phyloP scores from a whole-genome alignment of 2,113 vertebrate species.

The Nestor notabilis region DNA sequence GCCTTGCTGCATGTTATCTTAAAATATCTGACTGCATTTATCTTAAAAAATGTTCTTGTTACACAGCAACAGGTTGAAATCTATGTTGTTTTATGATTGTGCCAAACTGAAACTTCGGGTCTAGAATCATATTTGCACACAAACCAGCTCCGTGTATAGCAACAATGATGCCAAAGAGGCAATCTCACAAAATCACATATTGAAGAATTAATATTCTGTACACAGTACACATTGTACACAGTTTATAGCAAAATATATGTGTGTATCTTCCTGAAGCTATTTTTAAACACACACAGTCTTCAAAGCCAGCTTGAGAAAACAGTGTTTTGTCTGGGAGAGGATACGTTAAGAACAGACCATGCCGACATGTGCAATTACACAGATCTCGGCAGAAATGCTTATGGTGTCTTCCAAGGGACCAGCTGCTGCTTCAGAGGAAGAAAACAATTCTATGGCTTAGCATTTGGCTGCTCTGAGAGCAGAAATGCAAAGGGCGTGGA shows the following conservation, averaged over 20 bases:
- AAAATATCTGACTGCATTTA: background rate
- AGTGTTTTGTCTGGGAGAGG: slow-evolving; percentile 63
- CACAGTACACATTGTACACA: slow-evolving; percentile 50
- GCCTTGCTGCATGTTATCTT: background rate
- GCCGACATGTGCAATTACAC: slow-evolving; percentile 59
- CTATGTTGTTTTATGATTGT: background rate
- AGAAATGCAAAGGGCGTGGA: slow-evolving; percentile 49
- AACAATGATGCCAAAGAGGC: background rate
- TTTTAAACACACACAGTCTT: slow-evolving; percentile 39
- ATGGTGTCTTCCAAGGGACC: slow-evolving; percentile 68
- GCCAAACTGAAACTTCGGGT: slow-evolving; percentile 30
- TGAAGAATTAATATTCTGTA: slow-evolving; percentile 66
- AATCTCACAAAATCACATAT: slow-evolving; percentile 21
- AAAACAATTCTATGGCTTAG: slow-evolving; percentile 50
- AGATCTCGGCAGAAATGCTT: slow-evolving; percentile 56
- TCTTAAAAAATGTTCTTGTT: background rate
- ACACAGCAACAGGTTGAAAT: slow-evolving; percentile 42
- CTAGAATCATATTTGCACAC: slow-evolving; percentile 35
- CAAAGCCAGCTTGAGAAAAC: slow-evolving; percentile 57
- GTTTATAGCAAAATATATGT: slow-evolving; percentile 68
- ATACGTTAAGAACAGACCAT: slow-evolving; percentile 29
- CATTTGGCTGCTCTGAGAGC: slow-evolving; percentile 46
- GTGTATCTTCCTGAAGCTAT: slow-evolving; percentile 58
- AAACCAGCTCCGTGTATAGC: slow-evolving; percentile 22
- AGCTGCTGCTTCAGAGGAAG: slow-evolving; percentile 59